A percentile compares a stretch with the other conserved stretches of the same genome.
Conservation (phyloP, 2,113 vertebrate genomes). For the Leiothrix lutea region DNA sequence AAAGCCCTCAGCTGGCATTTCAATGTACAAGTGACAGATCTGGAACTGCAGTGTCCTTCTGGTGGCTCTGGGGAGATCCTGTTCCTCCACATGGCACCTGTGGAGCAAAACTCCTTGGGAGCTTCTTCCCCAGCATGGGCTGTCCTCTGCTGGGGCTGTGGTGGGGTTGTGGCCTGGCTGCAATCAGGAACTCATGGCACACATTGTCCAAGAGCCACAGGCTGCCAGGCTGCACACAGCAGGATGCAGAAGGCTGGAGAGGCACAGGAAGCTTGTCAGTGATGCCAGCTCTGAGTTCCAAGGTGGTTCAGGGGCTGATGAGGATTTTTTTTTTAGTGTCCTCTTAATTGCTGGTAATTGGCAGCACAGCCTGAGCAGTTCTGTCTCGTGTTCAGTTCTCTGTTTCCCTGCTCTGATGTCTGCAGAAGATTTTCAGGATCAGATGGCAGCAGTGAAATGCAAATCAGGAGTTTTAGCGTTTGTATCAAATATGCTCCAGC, state of each 20-base stretch:
- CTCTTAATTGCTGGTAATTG: background rate
- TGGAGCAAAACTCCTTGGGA: background rate
- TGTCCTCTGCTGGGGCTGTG: background rate
- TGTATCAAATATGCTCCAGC: background rate
- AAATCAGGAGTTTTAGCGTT: background rate
- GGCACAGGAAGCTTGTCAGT: background rate
- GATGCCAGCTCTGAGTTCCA: background rate
- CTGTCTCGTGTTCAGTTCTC: background rate
- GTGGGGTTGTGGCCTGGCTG: background rate
- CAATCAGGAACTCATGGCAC: fast-evolving
- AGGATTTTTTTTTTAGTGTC: background rate
- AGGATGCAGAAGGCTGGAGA: background rate
- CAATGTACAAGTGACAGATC: background rate
- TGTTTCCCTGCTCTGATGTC: background rate
- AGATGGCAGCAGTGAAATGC: background rate
- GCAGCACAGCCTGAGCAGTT: background rate
- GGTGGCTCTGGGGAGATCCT: background rate
- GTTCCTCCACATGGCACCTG: background rate
- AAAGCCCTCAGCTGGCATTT: background rate
- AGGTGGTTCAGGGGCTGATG: background rate
- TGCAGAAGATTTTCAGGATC: background rate
- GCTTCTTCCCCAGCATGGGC: fast-evolving
- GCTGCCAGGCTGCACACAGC: background rate
- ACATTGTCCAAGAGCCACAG: background rate
- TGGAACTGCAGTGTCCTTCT: background rate